Evolutionary conservation across 30 jellyfish, hydroid and myxozoan species (phyloP).

Genomic region (Hydra vulgaris): DNA sequence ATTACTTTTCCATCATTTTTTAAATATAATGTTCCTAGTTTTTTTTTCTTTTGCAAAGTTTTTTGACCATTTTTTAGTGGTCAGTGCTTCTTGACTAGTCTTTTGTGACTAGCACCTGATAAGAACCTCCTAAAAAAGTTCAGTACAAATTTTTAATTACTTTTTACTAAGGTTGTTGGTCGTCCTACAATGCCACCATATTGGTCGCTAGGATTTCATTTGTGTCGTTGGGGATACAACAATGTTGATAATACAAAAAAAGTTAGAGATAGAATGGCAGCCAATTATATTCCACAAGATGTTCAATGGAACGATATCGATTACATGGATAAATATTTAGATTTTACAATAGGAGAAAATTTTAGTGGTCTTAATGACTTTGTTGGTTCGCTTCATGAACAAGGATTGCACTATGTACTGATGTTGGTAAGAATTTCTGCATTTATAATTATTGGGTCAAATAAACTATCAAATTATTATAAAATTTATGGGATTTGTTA

Average conservation of each 20-base stretch:
- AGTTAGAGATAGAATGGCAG: constrained; percentile 58
- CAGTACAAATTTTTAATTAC: too few species aligned
- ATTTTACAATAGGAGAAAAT: constrained; percentile 39
- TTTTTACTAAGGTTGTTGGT: constrained; percentile 59
- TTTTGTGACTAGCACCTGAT: too few species aligned
- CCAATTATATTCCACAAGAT: constrained; percentile 67
- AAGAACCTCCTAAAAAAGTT: too few species aligned
- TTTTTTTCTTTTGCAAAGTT: too few species aligned
- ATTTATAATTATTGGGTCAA: too few species aligned
- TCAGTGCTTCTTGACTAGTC: too few species aligned
- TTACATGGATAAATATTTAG: constrained; percentile 55
- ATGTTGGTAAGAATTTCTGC: constrained; percentile 36
- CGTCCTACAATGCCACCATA: constrained; percentile 77
- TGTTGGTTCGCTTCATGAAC: constrained; percentile 42
- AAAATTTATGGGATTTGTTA: too few species aligned
- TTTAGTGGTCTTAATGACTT: constrained; percentile 49
- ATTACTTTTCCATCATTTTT: too few species aligned
- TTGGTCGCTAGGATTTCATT: constrained; percentile 89
- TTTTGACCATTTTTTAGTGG: too few species aligned
- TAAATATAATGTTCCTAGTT: too few species aligned
- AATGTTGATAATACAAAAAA: constrained; percentile 37
- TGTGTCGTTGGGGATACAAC: constrained; percentile 88
- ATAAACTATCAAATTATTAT: too few species aligned
- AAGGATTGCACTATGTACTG: constrained; percentile 80
- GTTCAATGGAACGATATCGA: constrained; percentile 92